Percentiles rank a stretch among this genome's conserved stretches.
These are phyloP conservation scores for Danaus plexippus DNA, from an alignment of 1,140 invertebrate genomes.

Conservation along the genomic window DNA sequence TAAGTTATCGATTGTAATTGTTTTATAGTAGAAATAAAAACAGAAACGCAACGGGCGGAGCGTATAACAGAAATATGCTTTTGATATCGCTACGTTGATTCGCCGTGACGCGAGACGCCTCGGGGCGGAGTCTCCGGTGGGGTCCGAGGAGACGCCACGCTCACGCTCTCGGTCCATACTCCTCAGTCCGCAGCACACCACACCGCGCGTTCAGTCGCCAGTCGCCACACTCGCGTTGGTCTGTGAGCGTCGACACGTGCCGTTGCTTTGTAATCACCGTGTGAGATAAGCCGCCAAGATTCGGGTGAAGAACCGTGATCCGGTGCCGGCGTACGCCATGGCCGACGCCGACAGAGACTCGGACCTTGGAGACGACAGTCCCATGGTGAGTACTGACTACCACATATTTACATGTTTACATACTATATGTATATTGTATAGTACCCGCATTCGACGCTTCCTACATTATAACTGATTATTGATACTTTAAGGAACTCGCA, in stretches of 20 bases:
- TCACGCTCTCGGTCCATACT: background rate
- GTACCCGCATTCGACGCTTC: background rate
- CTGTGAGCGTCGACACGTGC: slow-evolving; percentile 45
- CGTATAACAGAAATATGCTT: slow-evolving; percentile 59
- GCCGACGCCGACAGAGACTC: slow-evolving; percentile 86
- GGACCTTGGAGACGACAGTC: slow-evolving; percentile 77
- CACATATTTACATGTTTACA: slow-evolving; percentile 1
- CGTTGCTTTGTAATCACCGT: slow-evolving; percentile 36
- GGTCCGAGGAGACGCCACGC: slow-evolving; percentile 29
- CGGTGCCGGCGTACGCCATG: slow-evolving; percentile 88
- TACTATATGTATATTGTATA: background rate
- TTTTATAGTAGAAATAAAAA: slow-evolving; percentile 67
- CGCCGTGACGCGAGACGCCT: slow-evolving; percentile 59
- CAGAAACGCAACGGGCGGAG: slow-evolving; percentile 58
- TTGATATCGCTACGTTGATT: slow-evolving; percentile 65
- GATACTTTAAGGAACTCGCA: too few relatives aligned
- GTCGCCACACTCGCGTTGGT: slow-evolving; percentile 25
- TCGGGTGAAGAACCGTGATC: slow-evolving; percentile 91
- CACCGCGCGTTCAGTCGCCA: too few relatives aligned
- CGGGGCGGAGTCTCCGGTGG: slow-evolving; percentile 50
- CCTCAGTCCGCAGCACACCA: too few relatives aligned
- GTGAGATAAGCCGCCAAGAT: slow-evolving; percentile 80
- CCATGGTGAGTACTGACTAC: slow-evolving; percentile 66
- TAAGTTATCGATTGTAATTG: slow-evolving; percentile 44
- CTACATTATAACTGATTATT: too few relatives aligned